phyloP scores from a whole-genome alignment of 2,797 vertebrate species.

The Pogoniulus pusillus region DNA sequence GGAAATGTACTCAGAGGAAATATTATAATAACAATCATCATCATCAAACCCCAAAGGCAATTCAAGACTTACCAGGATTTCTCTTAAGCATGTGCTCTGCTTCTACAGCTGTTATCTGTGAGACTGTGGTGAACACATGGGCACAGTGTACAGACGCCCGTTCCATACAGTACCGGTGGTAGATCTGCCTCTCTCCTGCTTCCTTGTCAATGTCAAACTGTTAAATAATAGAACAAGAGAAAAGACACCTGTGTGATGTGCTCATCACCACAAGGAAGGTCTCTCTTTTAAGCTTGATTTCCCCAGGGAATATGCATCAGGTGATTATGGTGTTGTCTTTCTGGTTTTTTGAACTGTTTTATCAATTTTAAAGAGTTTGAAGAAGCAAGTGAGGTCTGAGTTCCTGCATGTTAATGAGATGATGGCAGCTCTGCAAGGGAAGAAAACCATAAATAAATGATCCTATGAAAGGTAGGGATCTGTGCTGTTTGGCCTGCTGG shows the following conservation, averaged over 20 bases:
- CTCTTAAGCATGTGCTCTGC: constrained; percentile 93
- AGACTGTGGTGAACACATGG: constrained; percentile 94
- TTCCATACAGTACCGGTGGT: constrained; percentile 96
- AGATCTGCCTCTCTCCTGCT: constrained; percentile 94
- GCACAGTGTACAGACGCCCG: constrained; percentile 90
- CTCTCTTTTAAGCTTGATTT: neutral
- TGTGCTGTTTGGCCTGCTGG: neutral
- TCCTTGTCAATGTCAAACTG: constrained; percentile 95
- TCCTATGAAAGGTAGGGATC: neutral
- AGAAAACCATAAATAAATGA: neutral
- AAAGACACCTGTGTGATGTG: neutral
- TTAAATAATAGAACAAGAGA: neutral
- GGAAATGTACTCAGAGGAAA: neutral
- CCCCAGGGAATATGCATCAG: neutral
- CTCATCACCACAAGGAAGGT: neutral
- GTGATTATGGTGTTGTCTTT: neutral
- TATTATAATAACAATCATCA: neutral
- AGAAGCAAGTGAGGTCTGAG: neutral
- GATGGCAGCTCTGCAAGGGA: neutral
- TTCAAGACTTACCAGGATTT: constrained; percentile 83
- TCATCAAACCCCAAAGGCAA: too few relatives aligned
- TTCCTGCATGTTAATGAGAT: neutral
- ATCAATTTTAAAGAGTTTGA: neutral
- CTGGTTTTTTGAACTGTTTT: neutral
- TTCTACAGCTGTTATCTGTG: constrained; percentile 94